Percentiles rank a stretch among this genome's conserved stretches.
These are phyloP conservation scores for Drosophila monieri DNA, from an alignment of 2,888 invertebrate genomes.

Conservation along the genomic window DNA sequence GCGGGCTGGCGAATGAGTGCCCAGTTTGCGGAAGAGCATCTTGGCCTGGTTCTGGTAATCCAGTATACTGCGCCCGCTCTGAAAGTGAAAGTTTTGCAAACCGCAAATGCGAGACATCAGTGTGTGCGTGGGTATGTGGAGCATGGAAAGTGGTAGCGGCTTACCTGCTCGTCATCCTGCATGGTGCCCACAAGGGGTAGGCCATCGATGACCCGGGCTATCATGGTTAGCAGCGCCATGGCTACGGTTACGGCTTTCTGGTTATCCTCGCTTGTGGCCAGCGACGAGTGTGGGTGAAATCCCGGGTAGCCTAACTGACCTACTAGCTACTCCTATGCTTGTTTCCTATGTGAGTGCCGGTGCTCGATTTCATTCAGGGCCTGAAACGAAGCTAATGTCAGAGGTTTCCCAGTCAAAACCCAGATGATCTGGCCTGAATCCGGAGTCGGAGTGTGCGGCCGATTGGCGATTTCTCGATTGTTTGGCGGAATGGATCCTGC, in stretches of 20 bases:
- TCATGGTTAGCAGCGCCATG: conserved; percentile 99
- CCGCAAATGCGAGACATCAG: background rate
- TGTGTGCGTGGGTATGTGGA: conserved; percentile 1
- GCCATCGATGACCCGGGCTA: conserved; percentile 97
- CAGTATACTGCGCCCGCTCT: conserved; percentile 92
- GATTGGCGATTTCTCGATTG: background rate
- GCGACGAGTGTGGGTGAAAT: background rate
- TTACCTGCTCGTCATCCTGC: conserved; percentile 98
- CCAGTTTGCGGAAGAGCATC: conserved; percentile 97
- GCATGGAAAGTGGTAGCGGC: background rate
- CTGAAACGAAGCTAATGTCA: conserved; percentile 1
- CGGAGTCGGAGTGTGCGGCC: background rate
- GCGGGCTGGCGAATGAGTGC: conserved; percentile 93
- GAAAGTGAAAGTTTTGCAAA: conserved; percentile 60
- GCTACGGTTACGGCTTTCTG: conserved; percentile 71
- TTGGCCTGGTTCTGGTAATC: conserved; percentile 99
- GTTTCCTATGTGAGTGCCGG: background rate
- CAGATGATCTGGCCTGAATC: conserved; percentile 7
- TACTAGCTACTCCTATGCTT: background rate
- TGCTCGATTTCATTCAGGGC: conserved; percentile 1
- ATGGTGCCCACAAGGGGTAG: conserved; percentile 97
- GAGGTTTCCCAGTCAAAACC: background rate
- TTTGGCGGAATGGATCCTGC: background rate
- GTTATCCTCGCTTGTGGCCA: conserved; percentile 4
- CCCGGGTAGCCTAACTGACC: background rate